Conservation (phyloP, 2,113 vertebrate genomes). For the Arothron firmamentum region DNA sequence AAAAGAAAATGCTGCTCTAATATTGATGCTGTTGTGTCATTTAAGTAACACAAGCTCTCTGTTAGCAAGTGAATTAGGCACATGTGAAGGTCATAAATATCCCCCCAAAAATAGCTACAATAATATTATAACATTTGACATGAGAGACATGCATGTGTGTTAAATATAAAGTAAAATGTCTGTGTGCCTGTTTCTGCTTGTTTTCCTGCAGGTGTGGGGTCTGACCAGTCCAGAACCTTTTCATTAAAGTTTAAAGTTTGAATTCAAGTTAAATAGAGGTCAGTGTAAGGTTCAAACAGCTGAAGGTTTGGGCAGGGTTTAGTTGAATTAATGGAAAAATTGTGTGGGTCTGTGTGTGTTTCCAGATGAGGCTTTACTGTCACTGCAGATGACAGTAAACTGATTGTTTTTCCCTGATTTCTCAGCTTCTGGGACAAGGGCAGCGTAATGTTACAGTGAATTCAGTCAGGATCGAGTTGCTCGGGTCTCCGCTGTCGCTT, state of each 20-base stretch:
- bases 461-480: conserved; percentile 41
- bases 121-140: not conserved
- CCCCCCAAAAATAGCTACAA: not conserved
- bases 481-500: conserved; percentile 11
- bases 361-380: conserved; percentile 15
- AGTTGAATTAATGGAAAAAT: too few species aligned
- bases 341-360: conserved; percentile 12
- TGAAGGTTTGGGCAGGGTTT: too few species aligned
- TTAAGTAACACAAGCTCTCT: too few species aligned
- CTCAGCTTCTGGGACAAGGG: conserved; percentile 21
- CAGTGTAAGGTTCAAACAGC: too few species aligned
- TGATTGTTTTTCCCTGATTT: conserved; percentile 18
- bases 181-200: conserved; percentile 1
- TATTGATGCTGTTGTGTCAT: not conserved
- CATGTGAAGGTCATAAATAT: conserved; percentile 5
- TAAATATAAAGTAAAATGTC: not conserved
- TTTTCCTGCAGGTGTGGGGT: not conserved
- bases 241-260: too few species aligned
- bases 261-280: too few species aligned
- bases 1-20: not conserved
- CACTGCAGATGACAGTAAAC: conserved; percentile 38
- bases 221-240: too few species aligned
- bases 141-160: too few species aligned
- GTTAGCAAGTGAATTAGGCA: conserved; percentile 1
- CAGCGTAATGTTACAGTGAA: conserved; percentile 39